These are phyloP conservation scores for Bos javanicus DNA, from an alignment of 2,113 vertebrate species.

Conservation along the genomic window DNA sequence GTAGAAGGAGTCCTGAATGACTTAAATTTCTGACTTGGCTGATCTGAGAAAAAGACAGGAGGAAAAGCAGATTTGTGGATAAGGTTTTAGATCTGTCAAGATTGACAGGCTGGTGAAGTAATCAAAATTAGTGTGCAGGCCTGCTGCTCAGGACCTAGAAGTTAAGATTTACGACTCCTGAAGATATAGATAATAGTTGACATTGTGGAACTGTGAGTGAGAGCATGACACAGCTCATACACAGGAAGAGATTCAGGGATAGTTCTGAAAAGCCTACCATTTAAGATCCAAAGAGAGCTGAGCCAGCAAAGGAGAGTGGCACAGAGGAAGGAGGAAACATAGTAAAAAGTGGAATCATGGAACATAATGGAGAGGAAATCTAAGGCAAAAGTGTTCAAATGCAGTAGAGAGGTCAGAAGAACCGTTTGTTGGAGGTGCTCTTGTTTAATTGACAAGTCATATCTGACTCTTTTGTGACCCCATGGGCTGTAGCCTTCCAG, in stretches of 20 bases:
- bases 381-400: neutral
- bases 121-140: neutral
- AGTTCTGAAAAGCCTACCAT: neutral
- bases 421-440: neutral
- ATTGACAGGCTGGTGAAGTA: neutral
- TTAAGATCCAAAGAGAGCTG: neutral
- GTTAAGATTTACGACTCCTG: neutral
- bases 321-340: neutral
- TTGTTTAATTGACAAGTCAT: neutral
- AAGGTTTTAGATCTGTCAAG: neutral
- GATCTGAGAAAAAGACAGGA: constrained; percentile 1
- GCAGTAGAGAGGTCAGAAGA: neutral
- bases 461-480: neutral
- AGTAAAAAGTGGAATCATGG: neutral
- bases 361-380: neutral
- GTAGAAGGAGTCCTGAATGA: neutral
- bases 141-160: neutral
- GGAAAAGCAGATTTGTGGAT: neutral
- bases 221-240: neutral
- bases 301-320: neutral
- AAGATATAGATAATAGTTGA: neutral
- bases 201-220: neutral
- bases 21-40: neutral
- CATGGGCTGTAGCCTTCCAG: neutral
- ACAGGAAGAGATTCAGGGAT: neutral